phyloP scores from a whole-genome alignment of 2,113 vertebrate genomes.

The Oreochromis niloticus region DNA sequence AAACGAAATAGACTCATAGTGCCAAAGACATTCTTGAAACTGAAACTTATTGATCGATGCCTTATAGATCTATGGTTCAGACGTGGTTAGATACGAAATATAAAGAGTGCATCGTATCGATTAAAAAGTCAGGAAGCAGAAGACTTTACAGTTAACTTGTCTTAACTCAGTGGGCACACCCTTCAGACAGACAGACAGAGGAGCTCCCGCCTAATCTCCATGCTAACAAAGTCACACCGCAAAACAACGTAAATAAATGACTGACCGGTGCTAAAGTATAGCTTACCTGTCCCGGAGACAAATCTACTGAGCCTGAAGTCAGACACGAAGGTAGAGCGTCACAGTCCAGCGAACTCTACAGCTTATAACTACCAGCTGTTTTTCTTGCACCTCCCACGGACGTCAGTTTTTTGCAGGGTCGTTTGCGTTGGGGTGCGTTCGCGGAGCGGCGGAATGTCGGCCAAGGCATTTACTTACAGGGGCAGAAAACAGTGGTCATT shows the following conservation, averaged over 20 bases:
- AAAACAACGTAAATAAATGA: background rate
- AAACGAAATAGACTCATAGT: background rate
- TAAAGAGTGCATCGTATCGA: background rate
- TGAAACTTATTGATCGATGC: background rate
- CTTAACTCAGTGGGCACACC: slow-evolving; percentile 26
- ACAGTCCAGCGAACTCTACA: background rate
- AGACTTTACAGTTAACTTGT: background rate
- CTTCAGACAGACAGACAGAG: background rate
- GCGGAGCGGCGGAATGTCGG: background rate
- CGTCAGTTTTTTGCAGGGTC: background rate
- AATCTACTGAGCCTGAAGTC: background rate
- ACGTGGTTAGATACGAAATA: background rate
- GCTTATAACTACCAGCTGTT: background rate
- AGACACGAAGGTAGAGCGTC: background rate
- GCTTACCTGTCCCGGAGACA: slow-evolving; percentile 19
- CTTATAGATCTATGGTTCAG: background rate
- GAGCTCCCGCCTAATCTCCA: background rate
- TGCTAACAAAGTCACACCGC: too few relatives aligned
- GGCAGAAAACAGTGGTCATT: background rate
- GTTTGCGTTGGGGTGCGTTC: background rate
- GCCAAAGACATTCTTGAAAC: background rate
- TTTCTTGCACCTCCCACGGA: slow-evolving; percentile 12
- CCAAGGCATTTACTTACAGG: background rate
- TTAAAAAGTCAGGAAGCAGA: background rate
- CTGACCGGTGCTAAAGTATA: rapidly evolving